Percentiles rank a stretch among this genome's conserved stretches.
Evolutionary conservation across 2,113 vertebrate genomes (phyloP).

Genomic region (Engystomops pustulosus): DNA sequence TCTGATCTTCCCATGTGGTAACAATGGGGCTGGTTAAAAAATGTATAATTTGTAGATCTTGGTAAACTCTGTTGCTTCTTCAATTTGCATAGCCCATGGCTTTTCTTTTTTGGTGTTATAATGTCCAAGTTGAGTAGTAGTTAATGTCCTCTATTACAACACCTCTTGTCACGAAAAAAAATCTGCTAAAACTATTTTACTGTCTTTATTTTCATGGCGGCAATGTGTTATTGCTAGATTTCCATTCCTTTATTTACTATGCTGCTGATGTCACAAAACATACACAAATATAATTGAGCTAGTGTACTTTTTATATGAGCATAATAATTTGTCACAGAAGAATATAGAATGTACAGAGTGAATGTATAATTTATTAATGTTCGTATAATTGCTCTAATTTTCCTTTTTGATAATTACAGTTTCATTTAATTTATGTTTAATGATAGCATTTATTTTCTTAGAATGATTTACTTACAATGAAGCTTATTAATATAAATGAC

Average conservation of each 20-base stretch:
- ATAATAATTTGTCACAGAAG: background rate
- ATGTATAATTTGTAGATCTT: no score
- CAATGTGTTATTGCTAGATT: no score
- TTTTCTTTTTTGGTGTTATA: no score
- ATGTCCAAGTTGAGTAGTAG: no score
- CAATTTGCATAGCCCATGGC: no score
- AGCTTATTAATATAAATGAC: slow-evolving; percentile 6
- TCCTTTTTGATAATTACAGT: slow-evolving; percentile 1
- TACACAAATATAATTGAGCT: background rate
- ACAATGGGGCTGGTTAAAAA: no score
- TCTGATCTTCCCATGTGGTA: no score
- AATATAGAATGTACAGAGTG: background rate
- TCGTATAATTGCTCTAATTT: slow-evolving; percentile 1
- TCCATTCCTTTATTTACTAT: background rate
- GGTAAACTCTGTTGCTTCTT: no score
- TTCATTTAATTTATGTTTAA: slow-evolving; percentile 15
- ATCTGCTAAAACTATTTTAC: no score
- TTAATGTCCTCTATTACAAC: no score
- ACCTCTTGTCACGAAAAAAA: no score
- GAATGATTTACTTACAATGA: background rate
- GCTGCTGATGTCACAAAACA: background rate
- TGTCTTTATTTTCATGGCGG: no score
- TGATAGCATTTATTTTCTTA: background rate
- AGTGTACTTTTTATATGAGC: background rate
- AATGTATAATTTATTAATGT: slow-evolving; percentile 11